Evolutionary conservation across 2,113 vertebrate genomes (phyloP).

Genomic region (Ornithorhynchus anatinus): DNA sequence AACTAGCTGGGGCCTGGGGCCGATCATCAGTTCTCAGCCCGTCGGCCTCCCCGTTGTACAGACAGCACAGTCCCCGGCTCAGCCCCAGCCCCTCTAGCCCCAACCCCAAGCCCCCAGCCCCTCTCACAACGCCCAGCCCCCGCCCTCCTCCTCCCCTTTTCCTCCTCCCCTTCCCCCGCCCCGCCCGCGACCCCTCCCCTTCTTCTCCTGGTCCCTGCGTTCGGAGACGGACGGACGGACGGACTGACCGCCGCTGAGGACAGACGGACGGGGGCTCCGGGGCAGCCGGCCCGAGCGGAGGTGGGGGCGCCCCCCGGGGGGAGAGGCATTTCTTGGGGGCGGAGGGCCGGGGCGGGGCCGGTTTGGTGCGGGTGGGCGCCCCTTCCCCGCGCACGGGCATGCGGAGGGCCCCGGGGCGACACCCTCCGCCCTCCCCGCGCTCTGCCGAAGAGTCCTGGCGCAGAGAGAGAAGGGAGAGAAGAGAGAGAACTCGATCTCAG

Average conservation of each 20-base stretch:
- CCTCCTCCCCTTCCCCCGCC: neutral
- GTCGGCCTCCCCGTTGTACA: too few relatives aligned
- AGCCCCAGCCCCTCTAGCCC: neutral
- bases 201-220: neutral
- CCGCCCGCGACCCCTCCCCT: neutral
- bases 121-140: rapidly evolving
- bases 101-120: neutral
- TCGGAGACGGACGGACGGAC: too few relatives aligned
- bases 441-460: too few relatives aligned
- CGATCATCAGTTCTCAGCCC: too few relatives aligned
- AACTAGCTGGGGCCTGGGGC: too few relatives aligned
- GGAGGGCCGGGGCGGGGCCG: neutral
- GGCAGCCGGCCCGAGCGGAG: neutral
- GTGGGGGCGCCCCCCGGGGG: neutral
- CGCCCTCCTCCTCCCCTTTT: neutral
- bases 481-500: too few relatives aligned
- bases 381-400: neutral
- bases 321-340: neutral
- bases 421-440: neutral
- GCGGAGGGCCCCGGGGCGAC: neutral
- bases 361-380: neutral
- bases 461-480: too few relatives aligned
- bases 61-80: too few relatives aligned
- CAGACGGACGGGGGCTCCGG: too few relatives aligned
- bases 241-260: too few relatives aligned